phyloP scores from a whole-genome alignment of 2,113 vertebrate genomes.

The Oncorhynchus keta region DNA sequence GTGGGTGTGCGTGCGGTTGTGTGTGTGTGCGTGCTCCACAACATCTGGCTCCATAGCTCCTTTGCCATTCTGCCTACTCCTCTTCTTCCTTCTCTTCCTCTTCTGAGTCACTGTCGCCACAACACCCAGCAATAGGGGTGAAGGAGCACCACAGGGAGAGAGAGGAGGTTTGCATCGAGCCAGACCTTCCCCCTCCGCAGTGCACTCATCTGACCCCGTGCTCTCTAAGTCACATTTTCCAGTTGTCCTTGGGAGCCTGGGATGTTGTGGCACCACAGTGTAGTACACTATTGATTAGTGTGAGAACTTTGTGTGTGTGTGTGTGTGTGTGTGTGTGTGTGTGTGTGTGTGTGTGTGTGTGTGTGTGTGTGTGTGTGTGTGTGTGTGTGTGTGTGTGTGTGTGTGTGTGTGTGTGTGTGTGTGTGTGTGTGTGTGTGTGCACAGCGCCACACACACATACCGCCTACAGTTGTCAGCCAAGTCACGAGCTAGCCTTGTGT shows the following conservation, averaged over 20 bases:
- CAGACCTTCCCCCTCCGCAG: constrained; percentile 34
- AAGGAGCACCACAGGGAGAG: constrained; percentile 49
- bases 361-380: background rate
- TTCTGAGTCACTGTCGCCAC: constrained; percentile 65
- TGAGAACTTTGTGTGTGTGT: constrained; percentile 54
- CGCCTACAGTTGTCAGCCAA: too few relatives aligned
- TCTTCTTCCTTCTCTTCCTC: constrained; percentile 30
- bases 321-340: background rate
- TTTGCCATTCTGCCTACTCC: constrained; percentile 3
- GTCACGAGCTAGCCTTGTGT: background rate
- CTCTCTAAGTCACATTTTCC: too few relatives aligned
- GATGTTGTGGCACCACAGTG: background rate
- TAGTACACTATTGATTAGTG: constrained; percentile 69
- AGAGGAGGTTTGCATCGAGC: constrained; percentile 26
- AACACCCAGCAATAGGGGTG: constrained; percentile 68
- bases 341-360: background rate
- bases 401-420: too few relatives aligned
- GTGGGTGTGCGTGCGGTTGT: too few relatives aligned
- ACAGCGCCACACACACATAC: too few relatives aligned
- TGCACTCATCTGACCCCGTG: constrained; percentile 40
- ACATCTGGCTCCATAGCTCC: constrained; percentile 64
- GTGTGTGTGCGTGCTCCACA: constrained; percentile 12
- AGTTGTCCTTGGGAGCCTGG: too few relatives aligned
- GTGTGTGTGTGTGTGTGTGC: background rate
- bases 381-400: too few relatives aligned